phyloP scores from a whole-genome alignment of 2,113 vertebrate species.

The Abramis brama region DNA sequence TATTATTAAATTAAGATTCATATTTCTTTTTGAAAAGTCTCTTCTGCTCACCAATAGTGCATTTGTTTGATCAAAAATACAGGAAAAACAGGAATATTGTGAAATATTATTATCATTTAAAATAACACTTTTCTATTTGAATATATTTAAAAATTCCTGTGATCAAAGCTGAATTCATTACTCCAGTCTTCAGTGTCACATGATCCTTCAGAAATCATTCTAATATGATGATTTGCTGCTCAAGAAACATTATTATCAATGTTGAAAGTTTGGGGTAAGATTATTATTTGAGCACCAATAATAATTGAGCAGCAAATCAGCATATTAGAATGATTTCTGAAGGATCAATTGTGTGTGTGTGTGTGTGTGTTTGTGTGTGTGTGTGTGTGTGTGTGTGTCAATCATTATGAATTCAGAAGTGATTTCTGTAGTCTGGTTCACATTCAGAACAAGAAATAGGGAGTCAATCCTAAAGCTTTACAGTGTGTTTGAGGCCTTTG shows the following conservation, averaged over 20 bases:
- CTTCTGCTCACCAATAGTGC: too few species aligned
- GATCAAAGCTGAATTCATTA: neutral
- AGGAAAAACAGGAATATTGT: neutral
- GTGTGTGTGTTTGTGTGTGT: too few species aligned
- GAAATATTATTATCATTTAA: neutral
- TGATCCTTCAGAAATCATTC: too few species aligned
- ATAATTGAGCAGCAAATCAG: too few species aligned
- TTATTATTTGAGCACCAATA: too few species aligned
- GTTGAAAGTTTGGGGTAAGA: neutral
- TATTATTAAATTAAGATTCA: neutral
- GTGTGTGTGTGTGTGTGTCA: neutral
- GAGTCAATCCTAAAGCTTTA: neutral
- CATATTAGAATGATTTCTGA: too few species aligned
- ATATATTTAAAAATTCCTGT: neutral
- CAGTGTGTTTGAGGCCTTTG: neutral
- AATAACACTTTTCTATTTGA: neutral
- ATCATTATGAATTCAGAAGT: neutral
- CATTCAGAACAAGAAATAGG: neutral
- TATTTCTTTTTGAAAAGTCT: neutral
- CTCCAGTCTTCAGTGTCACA: too few species aligned
- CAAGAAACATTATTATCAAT: neutral
- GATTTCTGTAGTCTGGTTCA: neutral
- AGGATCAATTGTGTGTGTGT: neutral
- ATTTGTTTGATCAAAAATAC: too few species aligned
- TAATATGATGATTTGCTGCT: neutral